Conservation (phyloP, 2,113 vertebrate species). For the Andinoacara biseriatus region DNA sequence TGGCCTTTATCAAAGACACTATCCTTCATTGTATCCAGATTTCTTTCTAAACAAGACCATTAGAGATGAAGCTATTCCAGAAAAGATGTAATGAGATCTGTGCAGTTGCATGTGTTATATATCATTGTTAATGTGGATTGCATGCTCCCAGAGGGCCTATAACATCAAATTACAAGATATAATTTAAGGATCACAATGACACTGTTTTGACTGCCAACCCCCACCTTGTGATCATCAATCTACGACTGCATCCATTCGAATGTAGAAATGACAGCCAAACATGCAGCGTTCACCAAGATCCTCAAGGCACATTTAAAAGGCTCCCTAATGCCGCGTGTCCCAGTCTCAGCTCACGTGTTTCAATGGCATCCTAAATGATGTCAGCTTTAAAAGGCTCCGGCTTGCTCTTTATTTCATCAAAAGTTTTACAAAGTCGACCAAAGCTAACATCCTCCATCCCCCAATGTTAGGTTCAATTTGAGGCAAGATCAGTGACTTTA, state of each 20-base stretch:
- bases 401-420: conserved; percentile 49
- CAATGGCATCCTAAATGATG: conserved; percentile 22
- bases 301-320: neutral
- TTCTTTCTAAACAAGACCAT: neutral
- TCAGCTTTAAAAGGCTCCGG: conserved; percentile 19
- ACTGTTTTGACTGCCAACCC: neutral
- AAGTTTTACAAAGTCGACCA: conserved; percentile 65
- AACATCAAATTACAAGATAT: conserved; percentile 15
- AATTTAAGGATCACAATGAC: conserved; percentile 7
- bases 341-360: neutral
- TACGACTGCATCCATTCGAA: neutral
- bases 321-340: conserved; percentile 14
- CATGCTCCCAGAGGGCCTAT: neutral
- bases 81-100: neutral
- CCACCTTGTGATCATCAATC: neutral
- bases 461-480: neutral
- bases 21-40: neutral
- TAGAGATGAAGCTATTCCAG: neutral
- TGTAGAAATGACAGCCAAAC: neutral
- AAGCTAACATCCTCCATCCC: neutral
- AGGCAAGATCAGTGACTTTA: conserved; percentile 34
- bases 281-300: neutral
- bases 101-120: neutral
- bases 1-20: neutral
- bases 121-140: neutral